These are phyloP conservation scores for Neosilurus hyrtlii DNA, from an alignment of 2,797 vertebrate genomes.

Conservation along the genomic window DNA sequence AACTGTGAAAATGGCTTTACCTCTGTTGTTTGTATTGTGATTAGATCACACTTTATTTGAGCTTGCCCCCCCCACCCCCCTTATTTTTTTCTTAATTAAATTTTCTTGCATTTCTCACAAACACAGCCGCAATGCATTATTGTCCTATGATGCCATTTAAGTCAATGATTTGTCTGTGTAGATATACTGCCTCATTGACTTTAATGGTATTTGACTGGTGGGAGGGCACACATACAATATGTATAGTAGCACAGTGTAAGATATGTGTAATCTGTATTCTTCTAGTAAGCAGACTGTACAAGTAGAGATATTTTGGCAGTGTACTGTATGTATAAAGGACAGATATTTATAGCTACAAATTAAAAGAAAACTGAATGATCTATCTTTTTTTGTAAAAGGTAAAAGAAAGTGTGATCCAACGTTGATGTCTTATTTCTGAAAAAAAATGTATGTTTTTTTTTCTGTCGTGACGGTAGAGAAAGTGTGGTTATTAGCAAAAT, in stretches of 20 bases:
- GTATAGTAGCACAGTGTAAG: conserved; percentile 65
- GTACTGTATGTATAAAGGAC: conserved; percentile 54
- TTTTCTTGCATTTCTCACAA: conserved; percentile 2
- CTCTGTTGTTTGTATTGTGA: conserved; percentile 1
- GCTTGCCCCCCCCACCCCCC: neutral
- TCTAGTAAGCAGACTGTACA: conserved; percentile 64
- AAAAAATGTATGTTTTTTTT: conserved; percentile 45
- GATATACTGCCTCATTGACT: conserved; percentile 52
- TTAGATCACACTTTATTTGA: neutral
- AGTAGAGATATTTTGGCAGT: conserved; percentile 64
- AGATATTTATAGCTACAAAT: conserved; percentile 54
- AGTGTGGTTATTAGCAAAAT: conserved; percentile 58
- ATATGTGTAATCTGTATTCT: conserved; percentile 65
- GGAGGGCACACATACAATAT: conserved; percentile 61
- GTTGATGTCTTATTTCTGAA: conserved; percentile 56
- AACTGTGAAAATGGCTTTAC: conserved; percentile 9
- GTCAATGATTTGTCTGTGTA: conserved; percentile 7
- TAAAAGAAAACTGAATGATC: conserved; percentile 30
- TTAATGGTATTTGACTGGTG: conserved; percentile 42
- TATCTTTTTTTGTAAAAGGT: conserved; percentile 54
- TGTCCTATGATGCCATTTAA: conserved; percentile 29
- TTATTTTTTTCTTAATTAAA: neutral
- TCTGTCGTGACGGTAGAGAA: conserved; percentile 58
- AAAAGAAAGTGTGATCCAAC: conserved; percentile 56
- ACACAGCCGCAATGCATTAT: conserved; percentile 8